Evolutionary conservation across 2,888 invertebrate genomes (phyloP), one percentile per base, ranked within the genome.

Genomic region (Eupithecia dodoneata): DNA sequence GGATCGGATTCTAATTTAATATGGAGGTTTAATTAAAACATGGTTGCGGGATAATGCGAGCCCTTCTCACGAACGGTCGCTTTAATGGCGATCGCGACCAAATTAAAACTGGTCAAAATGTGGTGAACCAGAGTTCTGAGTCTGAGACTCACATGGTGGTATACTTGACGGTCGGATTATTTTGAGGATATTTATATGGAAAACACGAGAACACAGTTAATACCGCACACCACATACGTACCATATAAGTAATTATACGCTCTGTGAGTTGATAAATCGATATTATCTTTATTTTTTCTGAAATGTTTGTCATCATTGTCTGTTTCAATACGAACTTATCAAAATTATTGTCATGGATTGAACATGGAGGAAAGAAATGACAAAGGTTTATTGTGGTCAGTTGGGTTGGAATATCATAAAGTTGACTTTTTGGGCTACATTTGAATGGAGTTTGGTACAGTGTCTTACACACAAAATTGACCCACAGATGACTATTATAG

Each of bases 1-100:
- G 76, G 74, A 80, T 80, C 73, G 76, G 76, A 74, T 76, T 69
- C 80, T 81, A 75, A 79, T 81, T 80, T 80, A 80, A 77, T 77
- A 80, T 82, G 81, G 74, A 81, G 80, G 76, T 77, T 77, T 82
- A 79, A 82, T 82, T 82, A 80, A 81, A 79, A 74, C 79, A 77
- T 55, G 71, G 45, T 13, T 65, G 55, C 66, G 71, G 76, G 45
- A 59, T 71, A 74, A 65, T 71, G 65, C 65, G 41, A 45, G 69
- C 45, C 44, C 69, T 44, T 69, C 42, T 69, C 67, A 69, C 45
- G 13, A 69, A 45, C n/a, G 69, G 45, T 30, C 69, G 15, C 41
- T 65, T 65, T 65, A 65, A 41, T 41, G 30, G 65, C 59, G 59
- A 18, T 18, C 18, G 65, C 41, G 41, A 65, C 65, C 41, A 65